Conservation (phyloP, 64 coral and sea anemone species). For the Stylophora pistillata region DNA sequence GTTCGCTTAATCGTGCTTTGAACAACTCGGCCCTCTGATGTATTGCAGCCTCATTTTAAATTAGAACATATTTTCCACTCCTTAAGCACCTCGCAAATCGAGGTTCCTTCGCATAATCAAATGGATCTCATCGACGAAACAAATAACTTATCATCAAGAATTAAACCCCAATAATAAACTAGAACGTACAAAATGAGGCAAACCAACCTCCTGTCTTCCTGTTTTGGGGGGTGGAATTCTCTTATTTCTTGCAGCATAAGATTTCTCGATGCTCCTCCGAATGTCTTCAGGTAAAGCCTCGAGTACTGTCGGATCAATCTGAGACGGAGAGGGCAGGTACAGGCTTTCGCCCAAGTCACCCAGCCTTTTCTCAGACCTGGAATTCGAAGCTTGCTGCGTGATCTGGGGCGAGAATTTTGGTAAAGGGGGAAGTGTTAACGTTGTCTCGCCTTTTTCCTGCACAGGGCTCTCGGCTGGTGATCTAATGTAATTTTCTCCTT, state of each 20-base stretch:
- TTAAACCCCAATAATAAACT: too few relatives aligned
- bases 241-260: constrained; percentile 70
- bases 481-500: not conserved
- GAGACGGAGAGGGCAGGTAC: constrained; percentile 78
- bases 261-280: constrained; percentile 59
- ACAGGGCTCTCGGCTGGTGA: constrained; percentile 22
- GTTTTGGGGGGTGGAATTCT: not conserved
- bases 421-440: constrained; percentile 53
- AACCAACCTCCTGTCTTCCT: not conserved
- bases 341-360: constrained; percentile 20
- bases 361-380: not conserved
- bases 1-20: too few relatives aligned
- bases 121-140: too few relatives aligned
- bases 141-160: too few relatives aligned
- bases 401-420: constrained; percentile 68
- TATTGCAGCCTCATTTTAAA: too few relatives aligned
- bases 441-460: not conserved
- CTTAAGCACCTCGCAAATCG: too few relatives aligned
- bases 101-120: too few relatives aligned
- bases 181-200: not conserved
- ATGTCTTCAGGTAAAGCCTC: constrained; percentile 91
- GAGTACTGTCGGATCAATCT: constrained; percentile 74
- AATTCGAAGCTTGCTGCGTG: not conserved
- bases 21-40: too few relatives aligned
- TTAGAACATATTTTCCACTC: too few relatives aligned